Evolutionary conservation across 2,797 vertebrate genomes (phyloP).

Genomic region (Acrossocheilus fasciatus): DNA sequence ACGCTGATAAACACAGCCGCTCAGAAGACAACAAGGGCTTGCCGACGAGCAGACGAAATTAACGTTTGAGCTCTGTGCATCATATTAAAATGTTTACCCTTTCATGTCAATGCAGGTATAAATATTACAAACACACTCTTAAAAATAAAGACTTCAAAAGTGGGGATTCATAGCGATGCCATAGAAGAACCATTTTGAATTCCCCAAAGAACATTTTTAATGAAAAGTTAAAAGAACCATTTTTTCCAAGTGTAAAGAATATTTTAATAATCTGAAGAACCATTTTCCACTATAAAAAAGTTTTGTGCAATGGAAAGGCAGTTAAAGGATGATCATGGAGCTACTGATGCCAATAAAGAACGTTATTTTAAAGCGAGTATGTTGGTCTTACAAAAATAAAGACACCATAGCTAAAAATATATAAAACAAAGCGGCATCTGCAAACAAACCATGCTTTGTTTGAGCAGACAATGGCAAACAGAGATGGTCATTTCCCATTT

Average conservation of each 20-base stretch:
- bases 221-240: not conserved
- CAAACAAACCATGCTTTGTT: not conserved
- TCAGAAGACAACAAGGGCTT: conserved; percentile 1
- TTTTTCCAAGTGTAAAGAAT: not conserved
- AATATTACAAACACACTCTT: not conserved
- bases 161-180: not conserved
- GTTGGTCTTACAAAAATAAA: not conserved
- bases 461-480: not conserved
- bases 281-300: not conserved
- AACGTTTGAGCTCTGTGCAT: not conserved
- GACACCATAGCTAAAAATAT: not conserved
- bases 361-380: not conserved
- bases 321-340: not conserved
- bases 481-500: not conserved
- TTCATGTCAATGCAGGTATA: not conserved
- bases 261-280: too few relatives aligned
- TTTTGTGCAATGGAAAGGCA: not conserved
- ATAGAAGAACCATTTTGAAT: not conserved
- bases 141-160: not conserved
- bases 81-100: not conserved
- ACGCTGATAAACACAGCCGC: conserved; percentile 23
- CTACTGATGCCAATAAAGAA: not conserved
- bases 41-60: not conserved
- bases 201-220: not conserved
- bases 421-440: not conserved